A percentile compares a stretch with the other conserved stretches of the same genome.
These are phyloP conservation scores for Chlorodrepanis virens DNA, from an alignment of 2,113 vertebrate species.

Conservation along the genomic window DNA sequence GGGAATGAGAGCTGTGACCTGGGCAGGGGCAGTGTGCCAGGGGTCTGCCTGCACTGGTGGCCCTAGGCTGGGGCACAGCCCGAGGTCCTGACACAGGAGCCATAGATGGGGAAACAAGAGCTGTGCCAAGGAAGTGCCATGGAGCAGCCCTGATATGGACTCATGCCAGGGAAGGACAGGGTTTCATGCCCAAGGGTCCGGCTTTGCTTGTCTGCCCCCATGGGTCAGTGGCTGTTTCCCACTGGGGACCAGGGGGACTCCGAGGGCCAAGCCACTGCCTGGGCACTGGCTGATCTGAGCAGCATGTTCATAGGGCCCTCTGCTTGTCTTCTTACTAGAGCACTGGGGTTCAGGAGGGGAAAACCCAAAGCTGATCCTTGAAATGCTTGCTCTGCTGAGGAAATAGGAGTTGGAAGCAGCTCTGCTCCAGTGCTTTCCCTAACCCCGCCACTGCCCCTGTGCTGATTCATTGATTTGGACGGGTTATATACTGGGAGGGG, in stretches of 20 bases:
- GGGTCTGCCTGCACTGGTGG: not conserved
- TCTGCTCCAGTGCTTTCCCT: not conserved
- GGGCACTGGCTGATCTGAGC: not conserved
- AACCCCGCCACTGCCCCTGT: conserved; percentile 55
- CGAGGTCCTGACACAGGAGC: fast-evolving
- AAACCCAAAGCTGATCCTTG: not conserved
- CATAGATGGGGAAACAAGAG: fast-evolving
- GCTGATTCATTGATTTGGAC: conserved; percentile 72
- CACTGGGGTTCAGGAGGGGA: not conserved
- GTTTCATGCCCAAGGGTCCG: not conserved
- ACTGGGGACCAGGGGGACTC: not conserved
- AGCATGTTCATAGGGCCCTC: fast-evolving
- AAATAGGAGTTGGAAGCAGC: not conserved
- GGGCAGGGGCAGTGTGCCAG: not conserved
- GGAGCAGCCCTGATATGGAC: not conserved
- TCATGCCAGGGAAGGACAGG: fast-evolving
- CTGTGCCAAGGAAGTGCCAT: fast-evolving
- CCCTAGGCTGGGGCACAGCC: not conserved
- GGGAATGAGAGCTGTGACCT: fast-evolving
- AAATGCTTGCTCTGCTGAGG: not conserved
- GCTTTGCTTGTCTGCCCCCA: not conserved
- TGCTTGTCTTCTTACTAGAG: not conserved
- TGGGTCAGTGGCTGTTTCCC: not conserved
- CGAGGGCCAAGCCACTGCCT: fast-evolving
- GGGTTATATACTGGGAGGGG: conserved; percentile 68